Percentiles rank a stretch among this genome's conserved stretches.
Evolutionary conservation across 2,888 invertebrate species (phyloP).

Genomic region (Ophion costatus): DNA sequence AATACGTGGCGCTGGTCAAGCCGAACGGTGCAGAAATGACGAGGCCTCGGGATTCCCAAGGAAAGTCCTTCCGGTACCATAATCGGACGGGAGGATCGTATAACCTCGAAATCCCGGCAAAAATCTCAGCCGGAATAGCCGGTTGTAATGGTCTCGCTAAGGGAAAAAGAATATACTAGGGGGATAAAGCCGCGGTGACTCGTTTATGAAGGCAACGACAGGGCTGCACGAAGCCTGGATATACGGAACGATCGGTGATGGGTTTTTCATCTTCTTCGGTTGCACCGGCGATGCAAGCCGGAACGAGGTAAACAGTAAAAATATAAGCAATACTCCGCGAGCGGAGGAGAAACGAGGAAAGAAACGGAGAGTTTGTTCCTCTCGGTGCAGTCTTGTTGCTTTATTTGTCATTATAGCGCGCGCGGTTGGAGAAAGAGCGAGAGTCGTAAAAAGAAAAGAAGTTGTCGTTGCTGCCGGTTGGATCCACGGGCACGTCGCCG

Average conservation of each 20-base stretch:
- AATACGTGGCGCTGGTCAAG: background rate
- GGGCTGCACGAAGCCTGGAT: background rate
- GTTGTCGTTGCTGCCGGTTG: constrained; percentile 43
- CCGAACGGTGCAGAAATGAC: background rate
- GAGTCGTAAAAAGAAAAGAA: constrained; percentile 57
- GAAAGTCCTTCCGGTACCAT: constrained; percentile 4
- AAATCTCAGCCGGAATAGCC: constrained; percentile 24
- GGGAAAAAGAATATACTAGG: constrained; percentile 33
- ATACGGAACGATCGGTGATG: constrained; percentile 41
- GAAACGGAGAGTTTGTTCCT: constrained; percentile 41
- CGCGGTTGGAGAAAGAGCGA: constrained; percentile 28
- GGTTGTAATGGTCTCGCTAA: constrained; percentile 7
- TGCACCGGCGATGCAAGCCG: constrained; percentile 9
- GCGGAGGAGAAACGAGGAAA: constrained; percentile 20
- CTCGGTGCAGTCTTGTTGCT: constrained; percentile 30
- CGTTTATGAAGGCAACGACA: constrained; percentile 42
- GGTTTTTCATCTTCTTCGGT: constrained; percentile 47
- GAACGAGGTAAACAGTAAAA: constrained; percentile 24
- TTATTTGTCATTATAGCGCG: constrained; percentile 45
- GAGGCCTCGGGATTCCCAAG: constrained; percentile 1
- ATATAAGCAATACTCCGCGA: constrained; percentile 29
- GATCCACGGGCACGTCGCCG: constrained; percentile 47
- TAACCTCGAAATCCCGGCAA: constrained; percentile 11
- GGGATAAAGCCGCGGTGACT: constrained; percentile 28
- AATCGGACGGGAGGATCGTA: background rate